Evolutionary conservation across 2,888 invertebrate species (phyloP).

Genomic region (Busseola fusca): DNA sequence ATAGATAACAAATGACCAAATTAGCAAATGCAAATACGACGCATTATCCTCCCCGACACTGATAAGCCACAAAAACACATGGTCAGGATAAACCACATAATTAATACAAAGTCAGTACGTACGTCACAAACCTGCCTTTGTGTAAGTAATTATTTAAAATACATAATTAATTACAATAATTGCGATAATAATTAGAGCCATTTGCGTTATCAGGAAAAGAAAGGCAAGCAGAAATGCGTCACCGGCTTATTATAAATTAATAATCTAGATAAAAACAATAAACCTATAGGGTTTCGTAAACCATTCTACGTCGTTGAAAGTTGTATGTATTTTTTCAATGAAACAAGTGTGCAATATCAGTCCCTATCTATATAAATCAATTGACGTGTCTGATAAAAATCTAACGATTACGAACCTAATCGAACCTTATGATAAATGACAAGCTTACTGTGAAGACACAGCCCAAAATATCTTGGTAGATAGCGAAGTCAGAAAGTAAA

Average conservation of each 20-base stretch:
- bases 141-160: conserved; percentile 15
- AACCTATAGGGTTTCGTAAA: conserved; percentile 28
- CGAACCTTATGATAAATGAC: neutral
- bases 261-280: conserved; percentile 36
- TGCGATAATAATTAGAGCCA: conserved; percentile 31
- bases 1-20: neutral
- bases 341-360: conserved; percentile 22
- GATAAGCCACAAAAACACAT: conserved; percentile 34
- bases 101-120: conserved; percentile 22
- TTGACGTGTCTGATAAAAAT: conserved; percentile 28
- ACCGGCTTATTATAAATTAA: conserved; percentile 15
- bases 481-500: neutral
- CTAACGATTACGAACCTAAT: conserved; percentile 5
- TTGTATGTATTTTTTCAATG: conserved; percentile 12
- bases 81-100: conserved; percentile 16
- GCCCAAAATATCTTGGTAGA: conserved; percentile 2
- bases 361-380: neutral
- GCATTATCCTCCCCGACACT: neutral
- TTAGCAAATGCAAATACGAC: conserved; percentile 29
- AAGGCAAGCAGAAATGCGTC: conserved; percentile 41
- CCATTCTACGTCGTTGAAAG: conserved; percentile 26
- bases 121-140: conserved; percentile 30
- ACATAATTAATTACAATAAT: conserved; percentile 35
- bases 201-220: conserved; percentile 46
- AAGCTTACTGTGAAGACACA: neutral